These are phyloP conservation scores for Onychomys torridus DNA, from an alignment of 2,797 vertebrate species.

Conservation along the genomic window DNA sequence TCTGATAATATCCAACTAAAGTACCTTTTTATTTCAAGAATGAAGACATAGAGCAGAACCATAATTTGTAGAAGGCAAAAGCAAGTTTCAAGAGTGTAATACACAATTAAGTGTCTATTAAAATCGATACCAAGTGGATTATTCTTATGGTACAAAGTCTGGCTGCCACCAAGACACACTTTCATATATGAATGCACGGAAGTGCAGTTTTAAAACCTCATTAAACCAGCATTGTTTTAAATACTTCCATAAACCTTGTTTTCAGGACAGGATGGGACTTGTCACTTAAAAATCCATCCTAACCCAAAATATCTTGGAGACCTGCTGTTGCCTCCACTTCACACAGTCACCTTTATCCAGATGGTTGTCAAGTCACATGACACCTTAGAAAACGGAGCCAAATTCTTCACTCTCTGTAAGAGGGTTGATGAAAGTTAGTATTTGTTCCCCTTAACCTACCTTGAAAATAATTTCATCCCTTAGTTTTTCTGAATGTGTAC, in stretches of 20 bases:
- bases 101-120: neutral
- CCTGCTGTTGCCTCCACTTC: neutral
- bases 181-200: neutral
- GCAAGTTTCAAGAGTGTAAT: neutral
- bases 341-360: neutral
- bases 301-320: neutral
- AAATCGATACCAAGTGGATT: neutral
- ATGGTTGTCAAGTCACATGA: neutral
- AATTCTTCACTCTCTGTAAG: neutral
- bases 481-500: neutral
- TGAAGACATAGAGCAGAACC: neutral
- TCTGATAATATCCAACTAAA: neutral
- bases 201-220: neutral
- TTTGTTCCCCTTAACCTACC: neutral
- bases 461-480: conserved; percentile 32
- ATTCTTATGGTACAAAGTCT: neutral
- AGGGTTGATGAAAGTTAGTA: neutral
- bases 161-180: neutral
- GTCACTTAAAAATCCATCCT: neutral
- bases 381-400: neutral
- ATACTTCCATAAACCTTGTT: neutral
- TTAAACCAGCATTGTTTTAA: neutral
- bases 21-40: neutral
- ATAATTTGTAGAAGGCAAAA: neutral
- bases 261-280: neutral